Evolutionary conservation across 2,797 vertebrate species (phyloP).

Genomic region (Smutsia temminckii): DNA sequence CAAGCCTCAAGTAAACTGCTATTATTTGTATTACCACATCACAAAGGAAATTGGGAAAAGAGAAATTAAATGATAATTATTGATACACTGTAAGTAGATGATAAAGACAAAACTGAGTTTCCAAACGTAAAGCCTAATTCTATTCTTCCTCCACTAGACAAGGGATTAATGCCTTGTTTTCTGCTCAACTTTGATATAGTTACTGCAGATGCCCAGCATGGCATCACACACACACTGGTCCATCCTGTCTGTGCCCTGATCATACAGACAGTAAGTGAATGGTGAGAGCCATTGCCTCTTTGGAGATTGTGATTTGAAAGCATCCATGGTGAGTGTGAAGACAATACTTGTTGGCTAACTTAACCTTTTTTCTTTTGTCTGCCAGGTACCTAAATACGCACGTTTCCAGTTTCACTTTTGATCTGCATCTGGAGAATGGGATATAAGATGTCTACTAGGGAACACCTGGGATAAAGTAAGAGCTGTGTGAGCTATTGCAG

Average conservation of each 20-base stretch:
- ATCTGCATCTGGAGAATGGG: background rate
- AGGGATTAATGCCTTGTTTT: background rate
- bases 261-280: background rate
- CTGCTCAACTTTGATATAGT: background rate
- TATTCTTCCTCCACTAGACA: background rate
- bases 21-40: background rate
- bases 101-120: background rate
- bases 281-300: background rate
- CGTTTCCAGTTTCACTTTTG: background rate
- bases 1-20: background rate
- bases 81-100: background rate
- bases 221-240: rapidly evolving
- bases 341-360: background rate
- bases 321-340: background rate
- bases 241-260: background rate
- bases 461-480: background rate
- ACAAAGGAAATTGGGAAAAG: background rate
- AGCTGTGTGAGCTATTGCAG: background rate
- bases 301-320: background rate
- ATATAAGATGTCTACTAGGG: background rate
- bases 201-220: background rate
- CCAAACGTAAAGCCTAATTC: background rate
- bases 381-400: background rate
- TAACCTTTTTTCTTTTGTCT: background rate
- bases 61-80: background rate